Evolutionary conservation across 2,888 invertebrate species (phyloP).

Genomic region (Biston stratarius): DNA sequence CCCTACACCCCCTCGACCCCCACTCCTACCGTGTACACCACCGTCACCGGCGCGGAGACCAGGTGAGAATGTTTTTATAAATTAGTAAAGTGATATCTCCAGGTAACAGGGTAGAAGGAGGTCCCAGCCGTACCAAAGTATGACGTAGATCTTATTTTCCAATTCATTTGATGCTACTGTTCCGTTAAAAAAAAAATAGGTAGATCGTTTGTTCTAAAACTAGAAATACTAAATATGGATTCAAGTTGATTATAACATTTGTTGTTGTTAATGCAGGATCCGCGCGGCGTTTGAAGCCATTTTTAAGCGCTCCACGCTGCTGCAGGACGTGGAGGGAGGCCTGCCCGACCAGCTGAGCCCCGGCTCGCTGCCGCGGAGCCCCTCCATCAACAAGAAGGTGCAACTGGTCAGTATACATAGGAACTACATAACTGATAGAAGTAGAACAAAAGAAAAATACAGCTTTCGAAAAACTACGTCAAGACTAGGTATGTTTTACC

Average conservation of each 20-base stretch:
- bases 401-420: constrained; percentile 89
- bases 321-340: constrained; percentile 93
- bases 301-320: constrained; percentile 93
- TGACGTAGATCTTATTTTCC: no score
- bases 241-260: no score
- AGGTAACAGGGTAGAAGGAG: no score
- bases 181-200: no score
- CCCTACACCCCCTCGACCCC: constrained; percentile 66
- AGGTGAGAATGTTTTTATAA: constrained; percentile 70
- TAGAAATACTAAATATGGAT: no score
- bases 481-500: no score
- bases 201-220: no score
- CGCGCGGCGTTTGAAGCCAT: constrained; percentile 96
- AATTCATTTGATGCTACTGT: no score
- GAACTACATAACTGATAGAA: no score
- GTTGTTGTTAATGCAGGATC: constrained; percentile 82
- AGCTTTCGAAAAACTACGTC: no score
- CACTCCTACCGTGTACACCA: constrained; percentile 91
- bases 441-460: no score
- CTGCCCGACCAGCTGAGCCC: constrained; percentile 69
- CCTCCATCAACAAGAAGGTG: constrained; percentile 94
- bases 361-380: constrained; percentile 85
- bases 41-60: constrained; percentile 95
- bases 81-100: background rate
- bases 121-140: no score